Percentiles rank a stretch among this genome's conserved stretches.
phyloP scores from a whole-genome alignment of 2,113 vertebrate species.

The Brachionichthys hirsutus region DNA sequence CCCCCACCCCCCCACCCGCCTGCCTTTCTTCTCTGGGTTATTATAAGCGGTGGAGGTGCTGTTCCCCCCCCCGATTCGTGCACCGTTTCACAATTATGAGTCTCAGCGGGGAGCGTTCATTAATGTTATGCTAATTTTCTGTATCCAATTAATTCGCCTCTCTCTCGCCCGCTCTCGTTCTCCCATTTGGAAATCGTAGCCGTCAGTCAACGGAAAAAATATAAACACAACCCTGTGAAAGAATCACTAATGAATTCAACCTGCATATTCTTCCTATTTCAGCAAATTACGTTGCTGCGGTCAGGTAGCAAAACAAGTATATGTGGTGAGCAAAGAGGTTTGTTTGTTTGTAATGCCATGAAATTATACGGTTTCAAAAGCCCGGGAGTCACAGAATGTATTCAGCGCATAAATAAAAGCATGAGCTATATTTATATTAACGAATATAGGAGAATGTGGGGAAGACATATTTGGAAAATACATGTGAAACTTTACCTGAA shows the following conservation, averaged over 20 bases:
- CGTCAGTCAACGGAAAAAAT: slow-evolving; percentile 74
- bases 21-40: slow-evolving; percentile 61
- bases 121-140: slow-evolving; percentile 85
- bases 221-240: slow-evolving; percentile 72
- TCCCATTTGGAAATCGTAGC: slow-evolving; percentile 74
- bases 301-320: slow-evolving; percentile 51
- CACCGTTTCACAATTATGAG: slow-evolving; percentile 76
- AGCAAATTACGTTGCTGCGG: slow-evolving; percentile 37
- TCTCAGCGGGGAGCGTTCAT: slow-evolving; percentile 81
- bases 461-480: slow-evolving; percentile 8
- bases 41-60: slow-evolving; percentile 65
- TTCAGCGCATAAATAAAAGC: slow-evolving; percentile 29
- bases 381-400: slow-evolving; percentile 19
- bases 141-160: slow-evolving; percentile 80
- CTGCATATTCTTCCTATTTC: slow-evolving; percentile 49
- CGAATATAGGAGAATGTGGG: neutral
- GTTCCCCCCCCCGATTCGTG: slow-evolving; percentile 50
- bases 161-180: slow-evolving; percentile 66
- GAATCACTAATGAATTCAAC: slow-evolving; percentile 65
- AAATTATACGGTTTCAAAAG: slow-evolving; percentile 49
- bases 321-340: slow-evolving; percentile 26
- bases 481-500: neutral
- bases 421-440: slow-evolving; percentile 14
- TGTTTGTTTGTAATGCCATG: slow-evolving; percentile 33
- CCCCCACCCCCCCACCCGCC: slow-evolving; percentile 28